Evolutionary conservation across 2,797 vertebrate species (phyloP).

Genomic region (Microhierax caerulescens): DNA sequence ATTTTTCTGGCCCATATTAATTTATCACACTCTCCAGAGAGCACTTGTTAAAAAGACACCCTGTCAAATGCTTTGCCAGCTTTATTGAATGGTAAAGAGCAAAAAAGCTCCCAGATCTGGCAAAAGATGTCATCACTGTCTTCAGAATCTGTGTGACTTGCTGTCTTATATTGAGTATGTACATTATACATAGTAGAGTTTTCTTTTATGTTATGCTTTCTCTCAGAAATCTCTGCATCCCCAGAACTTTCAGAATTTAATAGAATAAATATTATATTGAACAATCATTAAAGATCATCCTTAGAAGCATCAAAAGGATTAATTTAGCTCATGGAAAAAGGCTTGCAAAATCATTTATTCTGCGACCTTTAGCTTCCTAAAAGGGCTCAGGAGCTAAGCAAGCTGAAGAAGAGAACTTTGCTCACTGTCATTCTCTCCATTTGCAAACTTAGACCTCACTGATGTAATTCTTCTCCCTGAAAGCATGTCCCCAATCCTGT

Average conservation of each 20-base stretch:
- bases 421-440: neutral
- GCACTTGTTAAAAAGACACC: constrained; percentile 4
- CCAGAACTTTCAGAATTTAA: neutral
- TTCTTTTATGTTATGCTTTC: neutral
- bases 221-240: neutral
- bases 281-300: neutral
- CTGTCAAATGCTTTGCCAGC: neutral
- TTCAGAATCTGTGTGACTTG: neutral
- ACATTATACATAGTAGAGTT: neutral
- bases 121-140: neutral
- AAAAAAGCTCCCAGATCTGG: neutral
- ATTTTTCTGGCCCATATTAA: constrained; percentile 26
- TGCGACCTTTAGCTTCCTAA: neutral
- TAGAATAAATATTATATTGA: neutral
- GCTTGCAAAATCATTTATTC: neutral
- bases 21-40: constrained; percentile 14
- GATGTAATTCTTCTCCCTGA: neutral
- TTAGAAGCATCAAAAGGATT: neutral
- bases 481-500: neutral
- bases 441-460: neutral
- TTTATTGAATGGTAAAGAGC: neutral
- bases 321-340: neutral
- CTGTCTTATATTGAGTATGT: neutral
- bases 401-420: neutral
- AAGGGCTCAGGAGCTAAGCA: neutral